A percentile compares a stretch with the other conserved stretches of the same genome.
Evolutionary conservation across 1,140 invertebrate species (phyloP).

Genomic region (Tetranychus cinnabarinus): DNA sequence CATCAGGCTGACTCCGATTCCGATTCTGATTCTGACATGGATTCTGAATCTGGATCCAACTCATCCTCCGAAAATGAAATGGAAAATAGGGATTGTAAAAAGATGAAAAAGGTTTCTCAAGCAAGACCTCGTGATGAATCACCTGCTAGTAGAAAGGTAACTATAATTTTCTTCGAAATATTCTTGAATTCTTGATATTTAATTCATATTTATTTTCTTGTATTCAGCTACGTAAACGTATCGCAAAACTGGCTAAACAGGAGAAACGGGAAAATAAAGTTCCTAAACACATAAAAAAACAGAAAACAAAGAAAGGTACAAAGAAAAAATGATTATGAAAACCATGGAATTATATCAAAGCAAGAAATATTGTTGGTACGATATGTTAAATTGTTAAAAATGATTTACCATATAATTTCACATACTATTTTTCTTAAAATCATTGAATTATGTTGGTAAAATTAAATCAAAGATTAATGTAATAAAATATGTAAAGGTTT

Average conservation of each 20-base stretch:
- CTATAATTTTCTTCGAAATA: conserved; percentile 31
- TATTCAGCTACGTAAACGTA: conserved; percentile 44
- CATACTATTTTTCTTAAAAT: too few species aligned
- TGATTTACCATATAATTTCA: too few species aligned
- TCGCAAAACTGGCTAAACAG: conserved; percentile 57
- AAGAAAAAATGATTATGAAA: too few species aligned
- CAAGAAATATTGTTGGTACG: too few species aligned
- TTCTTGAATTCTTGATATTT: background rate
- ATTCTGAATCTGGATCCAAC: conserved; percentile 13
- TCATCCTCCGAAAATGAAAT: conserved; percentile 19
- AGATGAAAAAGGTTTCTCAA: conserved; percentile 25
- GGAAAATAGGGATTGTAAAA: conserved; percentile 7
- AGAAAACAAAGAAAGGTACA: conserved; percentile 38
- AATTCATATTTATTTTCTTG: background rate
- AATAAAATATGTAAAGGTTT: too few species aligned
- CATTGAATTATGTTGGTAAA: too few species aligned
- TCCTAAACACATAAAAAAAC: conserved; percentile 88
- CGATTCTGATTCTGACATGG: conserved; percentile 26
- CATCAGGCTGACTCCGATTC: conserved; percentile 23
- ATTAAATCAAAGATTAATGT: too few species aligned
- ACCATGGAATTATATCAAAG: too few species aligned
- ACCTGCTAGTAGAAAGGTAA: conserved; percentile 45
- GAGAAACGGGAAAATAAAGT: conserved; percentile 79
- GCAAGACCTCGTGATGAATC: conserved; percentile 63
- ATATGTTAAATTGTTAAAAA: too few species aligned